Conservation (phyloP, 2,888 invertebrate species). For the Drosophila merina region DNA sequence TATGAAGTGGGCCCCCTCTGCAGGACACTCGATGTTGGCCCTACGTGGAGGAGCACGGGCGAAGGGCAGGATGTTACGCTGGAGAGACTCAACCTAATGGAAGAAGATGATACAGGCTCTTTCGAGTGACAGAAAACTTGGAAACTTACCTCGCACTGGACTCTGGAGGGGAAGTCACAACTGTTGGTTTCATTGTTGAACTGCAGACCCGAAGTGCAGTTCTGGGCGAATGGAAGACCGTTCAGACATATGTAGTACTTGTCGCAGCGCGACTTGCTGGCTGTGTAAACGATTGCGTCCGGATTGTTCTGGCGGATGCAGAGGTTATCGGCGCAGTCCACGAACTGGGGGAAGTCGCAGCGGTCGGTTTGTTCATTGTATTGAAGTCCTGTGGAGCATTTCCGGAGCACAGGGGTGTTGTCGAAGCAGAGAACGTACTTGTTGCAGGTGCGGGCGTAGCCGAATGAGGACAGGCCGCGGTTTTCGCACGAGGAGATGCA, state of each 20-base stretch:
- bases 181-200: conserved; percentile 65
- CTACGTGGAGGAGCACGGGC: conserved; percentile 71
- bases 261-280: conserved; percentile 72
- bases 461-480: conserved; percentile 60
- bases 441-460: conserved; percentile 79
- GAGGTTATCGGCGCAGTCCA: conserved; percentile 80
- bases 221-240: conserved; percentile 64
- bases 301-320: conserved; percentile 74
- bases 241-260: conserved; percentile 79
- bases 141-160: conserved; percentile 71
- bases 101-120: background rate
- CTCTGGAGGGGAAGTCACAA: conserved; percentile 76
- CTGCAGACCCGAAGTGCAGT: conserved; percentile 73
- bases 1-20: conserved; percentile 70
- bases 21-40: conserved; percentile 79
- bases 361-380: conserved; percentile 79
- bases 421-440: conserved; percentile 79
- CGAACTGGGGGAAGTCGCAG: conserved; percentile 79
- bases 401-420: conserved; percentile 64
- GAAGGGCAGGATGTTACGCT: conserved; percentile 74
- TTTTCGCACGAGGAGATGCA: conserved; percentile 72
- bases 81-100: conserved; percentile 63
- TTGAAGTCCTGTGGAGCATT: conserved; percentile 77
- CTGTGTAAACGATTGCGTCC: conserved; percentile 65
- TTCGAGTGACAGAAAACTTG: background rate